Evolutionary conservation across 2,888 invertebrate genomes (phyloP).

Genomic region (Odontocerum albicorne): DNA sequence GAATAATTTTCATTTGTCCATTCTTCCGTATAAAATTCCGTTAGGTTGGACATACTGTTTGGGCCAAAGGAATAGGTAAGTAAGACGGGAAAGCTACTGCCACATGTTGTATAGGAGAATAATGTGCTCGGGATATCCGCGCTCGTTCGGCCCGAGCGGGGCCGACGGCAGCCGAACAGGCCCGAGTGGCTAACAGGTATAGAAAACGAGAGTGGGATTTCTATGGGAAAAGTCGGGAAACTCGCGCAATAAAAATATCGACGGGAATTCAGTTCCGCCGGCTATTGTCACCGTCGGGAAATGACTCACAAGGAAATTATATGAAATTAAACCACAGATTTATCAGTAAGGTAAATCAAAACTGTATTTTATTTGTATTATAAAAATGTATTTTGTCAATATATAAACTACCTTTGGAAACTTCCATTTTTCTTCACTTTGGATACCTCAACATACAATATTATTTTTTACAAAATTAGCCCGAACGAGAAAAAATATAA

Average conservation of each 20-base stretch:
- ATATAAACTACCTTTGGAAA: no score
- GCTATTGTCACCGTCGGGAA: background rate
- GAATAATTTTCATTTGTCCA: no score
- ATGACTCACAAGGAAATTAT: no score
- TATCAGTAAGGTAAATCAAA: no score
- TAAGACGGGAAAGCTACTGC: conserved; percentile 35
- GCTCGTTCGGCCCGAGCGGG: conserved; percentile 35
- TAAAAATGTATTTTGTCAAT: no score
- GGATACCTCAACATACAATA: no score
- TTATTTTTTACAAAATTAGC: no score
- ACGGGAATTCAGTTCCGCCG: no score
- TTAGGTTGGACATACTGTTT: conserved; percentile 27
- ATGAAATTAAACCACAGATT: no score
- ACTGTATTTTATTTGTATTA: no score
- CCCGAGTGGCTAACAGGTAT: conserved; percentile 29
- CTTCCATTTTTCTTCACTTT: no score
- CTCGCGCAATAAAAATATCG: background rate
- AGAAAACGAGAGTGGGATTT: conserved; percentile 25
- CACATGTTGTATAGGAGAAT: conserved; percentile 36
- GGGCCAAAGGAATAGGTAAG: conserved; percentile 35
- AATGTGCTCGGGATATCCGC: conserved; percentile 37
- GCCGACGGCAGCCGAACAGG: conserved; percentile 19
- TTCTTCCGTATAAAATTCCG: conserved; percentile 13
- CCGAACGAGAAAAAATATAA: no score
- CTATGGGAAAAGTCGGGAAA: conserved; percentile 13